These are phyloP conservation scores for Rhingia campestris DNA, from an alignment of 2,888 invertebrate genomes.

Conservation along the genomic window DNA sequence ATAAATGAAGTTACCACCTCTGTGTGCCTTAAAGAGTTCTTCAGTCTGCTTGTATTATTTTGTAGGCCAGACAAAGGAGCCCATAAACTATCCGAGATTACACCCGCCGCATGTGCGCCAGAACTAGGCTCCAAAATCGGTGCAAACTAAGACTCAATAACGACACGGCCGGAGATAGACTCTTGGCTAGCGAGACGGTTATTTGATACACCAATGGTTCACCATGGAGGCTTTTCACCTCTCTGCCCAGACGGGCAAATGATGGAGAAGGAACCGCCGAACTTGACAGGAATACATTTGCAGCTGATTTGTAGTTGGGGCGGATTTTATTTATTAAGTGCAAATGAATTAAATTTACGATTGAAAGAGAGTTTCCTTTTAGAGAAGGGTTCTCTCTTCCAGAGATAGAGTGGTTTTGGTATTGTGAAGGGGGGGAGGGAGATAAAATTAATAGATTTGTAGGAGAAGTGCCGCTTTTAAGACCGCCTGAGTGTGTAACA, in stretches of 20 bases:
- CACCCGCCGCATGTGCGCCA: constrained; percentile 59
- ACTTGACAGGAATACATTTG: constrained; percentile 70
- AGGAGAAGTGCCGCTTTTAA: constrained; percentile 46
- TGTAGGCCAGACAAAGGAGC: constrained; percentile 42
- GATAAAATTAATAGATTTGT: constrained; percentile 70
- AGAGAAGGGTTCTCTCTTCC: constrained; percentile 4
- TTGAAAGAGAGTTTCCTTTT: constrained; percentile 47
- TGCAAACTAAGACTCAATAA: constrained; percentile 58
- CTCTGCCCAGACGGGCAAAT: constrained; percentile 1
- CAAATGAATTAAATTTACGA: constrained; percentile 73
- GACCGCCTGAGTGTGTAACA: constrained; percentile 56
- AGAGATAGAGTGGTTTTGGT: background rate
- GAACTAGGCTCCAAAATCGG: constrained; percentile 61
- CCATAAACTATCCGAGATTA: constrained; percentile 67
- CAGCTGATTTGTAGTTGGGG: constrained; percentile 71
- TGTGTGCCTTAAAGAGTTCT: constrained; percentile 10
- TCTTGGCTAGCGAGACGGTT: constrained; percentile 25
- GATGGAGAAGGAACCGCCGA: constrained; percentile 68
- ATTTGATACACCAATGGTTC: constrained; percentile 54
- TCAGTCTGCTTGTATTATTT: background rate
- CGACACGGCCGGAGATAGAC: constrained; percentile 6
- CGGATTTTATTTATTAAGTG: constrained; percentile 73
- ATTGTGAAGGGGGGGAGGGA: constrained; percentile 2
- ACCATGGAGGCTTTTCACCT: background rate
- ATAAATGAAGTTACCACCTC: constrained; percentile 72